These are phyloP conservation scores for Cydia fagiglandana DNA, from an alignment of 1,140 invertebrate species.

Conservation along the genomic window DNA sequence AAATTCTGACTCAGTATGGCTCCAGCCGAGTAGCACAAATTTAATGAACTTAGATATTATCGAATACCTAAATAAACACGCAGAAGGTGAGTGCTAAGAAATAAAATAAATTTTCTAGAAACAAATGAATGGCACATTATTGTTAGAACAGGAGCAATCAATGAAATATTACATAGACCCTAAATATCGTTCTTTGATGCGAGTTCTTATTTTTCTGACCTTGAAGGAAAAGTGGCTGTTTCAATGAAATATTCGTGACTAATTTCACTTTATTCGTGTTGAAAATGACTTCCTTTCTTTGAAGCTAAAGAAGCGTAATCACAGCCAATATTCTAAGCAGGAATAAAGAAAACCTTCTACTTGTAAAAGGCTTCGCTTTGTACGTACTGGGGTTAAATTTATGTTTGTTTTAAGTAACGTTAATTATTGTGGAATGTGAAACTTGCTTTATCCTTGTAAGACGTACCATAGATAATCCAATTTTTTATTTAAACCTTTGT, in stretches of 20 bases:
- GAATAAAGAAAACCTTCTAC: neutral
- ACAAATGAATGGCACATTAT: neutral
- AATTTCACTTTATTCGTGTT: neutral
- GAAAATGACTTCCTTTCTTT: constrained; percentile 17
- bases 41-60: too few relatives aligned
- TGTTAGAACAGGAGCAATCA: neutral
- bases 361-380: neutral
- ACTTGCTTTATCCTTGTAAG: too few relatives aligned
- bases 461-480: too few relatives aligned
- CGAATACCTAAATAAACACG: too few relatives aligned
- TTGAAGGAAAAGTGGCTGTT: neutral
- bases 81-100: too few relatives aligned
- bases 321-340: neutral
- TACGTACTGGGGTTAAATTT: too few relatives aligned
- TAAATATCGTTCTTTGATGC: neutral
- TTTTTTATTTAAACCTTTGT: too few relatives aligned
- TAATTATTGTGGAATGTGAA: too few relatives aligned
- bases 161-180: neutral
- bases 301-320: neutral
- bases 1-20: too few relatives aligned
- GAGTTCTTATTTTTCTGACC: neutral
- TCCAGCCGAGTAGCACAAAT: too few relatives aligned
- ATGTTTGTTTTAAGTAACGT: too few relatives aligned
- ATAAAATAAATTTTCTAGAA: neutral
- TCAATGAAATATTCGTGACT: constrained; percentile 6